Percentiles rank a stretch among this genome's conserved stretches.
Conservation (phyloP, 2,113 vertebrate genomes). For the Pavo muticus region DNA sequence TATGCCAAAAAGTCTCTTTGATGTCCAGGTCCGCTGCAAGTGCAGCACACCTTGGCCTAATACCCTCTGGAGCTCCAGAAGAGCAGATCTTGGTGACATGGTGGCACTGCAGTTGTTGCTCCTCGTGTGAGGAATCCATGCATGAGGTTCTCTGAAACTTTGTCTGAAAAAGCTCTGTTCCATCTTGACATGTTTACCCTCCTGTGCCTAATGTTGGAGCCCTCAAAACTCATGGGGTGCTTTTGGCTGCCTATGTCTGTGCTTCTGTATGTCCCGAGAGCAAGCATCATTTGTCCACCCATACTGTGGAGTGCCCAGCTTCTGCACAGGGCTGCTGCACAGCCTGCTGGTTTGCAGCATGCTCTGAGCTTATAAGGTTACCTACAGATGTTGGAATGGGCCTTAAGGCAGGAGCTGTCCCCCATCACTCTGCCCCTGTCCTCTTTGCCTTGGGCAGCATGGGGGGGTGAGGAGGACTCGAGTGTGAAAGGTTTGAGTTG, state of each 20-base stretch:
- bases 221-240: neutral
- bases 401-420: neutral
- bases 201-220: neutral
- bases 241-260: neutral
- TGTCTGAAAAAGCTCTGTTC: neutral
- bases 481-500: neutral
- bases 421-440: neutral
- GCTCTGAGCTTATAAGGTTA: neutral
- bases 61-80: neutral
- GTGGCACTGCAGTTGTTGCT: neutral
- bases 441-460: neutral
- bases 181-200: neutral
- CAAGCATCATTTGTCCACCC: neutral
- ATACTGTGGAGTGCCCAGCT: neutral
- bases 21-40: neutral
- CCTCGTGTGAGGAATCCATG: neutral
- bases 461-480: neutral
- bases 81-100: neutral
- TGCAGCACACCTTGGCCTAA: neutral
- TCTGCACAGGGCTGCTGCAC: neutral
- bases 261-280: neutral
- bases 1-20: neutral
- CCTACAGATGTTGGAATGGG: neutral
- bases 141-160: neutral
- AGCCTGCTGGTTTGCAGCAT: neutral